phyloP scores from a whole-genome alignment of 2,888 invertebrate genomes.

The Aphodius sticticus region DNA sequence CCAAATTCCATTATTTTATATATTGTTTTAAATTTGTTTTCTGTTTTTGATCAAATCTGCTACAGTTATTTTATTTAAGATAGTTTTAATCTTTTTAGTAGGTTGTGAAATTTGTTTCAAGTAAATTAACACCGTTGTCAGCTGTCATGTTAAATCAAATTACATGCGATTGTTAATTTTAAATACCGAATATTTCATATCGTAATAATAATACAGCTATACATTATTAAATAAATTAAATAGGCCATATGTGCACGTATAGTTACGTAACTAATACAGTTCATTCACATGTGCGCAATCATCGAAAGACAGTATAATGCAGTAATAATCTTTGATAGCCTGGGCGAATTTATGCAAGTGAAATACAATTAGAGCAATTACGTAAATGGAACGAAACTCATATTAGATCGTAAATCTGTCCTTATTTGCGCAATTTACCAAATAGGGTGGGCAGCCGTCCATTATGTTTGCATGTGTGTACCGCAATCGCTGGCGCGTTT shows the following conservation, averaged over 20 bases:
- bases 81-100: too few species aligned
- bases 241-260: neutral
- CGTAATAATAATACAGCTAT: too few species aligned
- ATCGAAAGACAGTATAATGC: neutral
- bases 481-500: conserved; percentile 11
- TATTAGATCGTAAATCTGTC: conserved; percentile 36
- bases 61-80: too few species aligned
- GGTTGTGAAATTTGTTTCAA: too few species aligned
- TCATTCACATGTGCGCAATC: neutral
- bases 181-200: too few species aligned
- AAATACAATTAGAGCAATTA: conserved; percentile 38
- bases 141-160: too few species aligned
- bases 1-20: too few species aligned
- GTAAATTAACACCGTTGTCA: too few species aligned
- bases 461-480: conserved; percentile 29
- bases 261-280: neutral
- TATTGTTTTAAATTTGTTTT: too few species aligned
- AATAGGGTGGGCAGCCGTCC: conserved; percentile 28
- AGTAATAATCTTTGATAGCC: conserved; percentile 32
- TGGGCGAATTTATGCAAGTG: conserved; percentile 33
- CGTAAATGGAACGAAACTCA: conserved; percentile 36
- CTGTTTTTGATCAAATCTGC: too few species aligned
- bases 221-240: too few species aligned
- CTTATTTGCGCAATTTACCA: conserved; percentile 37
- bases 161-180: too few species aligned